A percentile compares a stretch with the other conserved stretches of the same genome.
Evolutionary conservation across 2,888 invertebrate species (phyloP).

Genomic region (Platerodrilus igneus): DNA sequence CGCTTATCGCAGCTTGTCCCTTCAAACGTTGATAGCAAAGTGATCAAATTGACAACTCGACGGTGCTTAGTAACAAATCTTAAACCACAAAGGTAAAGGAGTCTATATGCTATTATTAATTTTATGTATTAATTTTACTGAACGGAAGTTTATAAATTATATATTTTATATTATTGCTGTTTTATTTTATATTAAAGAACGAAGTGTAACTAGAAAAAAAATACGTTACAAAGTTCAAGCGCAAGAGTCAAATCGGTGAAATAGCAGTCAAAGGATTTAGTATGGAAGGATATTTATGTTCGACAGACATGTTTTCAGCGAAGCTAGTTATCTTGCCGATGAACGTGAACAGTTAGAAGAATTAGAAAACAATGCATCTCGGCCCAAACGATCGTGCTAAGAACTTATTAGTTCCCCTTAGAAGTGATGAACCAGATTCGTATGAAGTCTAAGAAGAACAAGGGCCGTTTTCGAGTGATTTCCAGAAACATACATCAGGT

Average conservation of each 20-base stretch:
- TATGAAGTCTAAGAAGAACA: neutral
- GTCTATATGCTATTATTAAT: no score
- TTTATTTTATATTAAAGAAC: no score
- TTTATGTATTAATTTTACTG: no score
- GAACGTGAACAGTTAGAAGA: constrained; percentile 1
- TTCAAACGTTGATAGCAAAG: no score
- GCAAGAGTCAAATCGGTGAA: constrained; percentile 4
- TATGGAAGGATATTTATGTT: neutral
- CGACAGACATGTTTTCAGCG: constrained; percentile 4
- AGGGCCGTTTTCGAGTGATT: constrained; percentile 1
- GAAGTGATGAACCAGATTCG: constrained; percentile 2
- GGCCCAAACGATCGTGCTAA: constrained; percentile 1
- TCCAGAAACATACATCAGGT: neutral
- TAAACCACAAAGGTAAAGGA: no score
- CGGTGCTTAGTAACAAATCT: no score
- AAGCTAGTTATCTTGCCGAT: constrained; percentile 2
- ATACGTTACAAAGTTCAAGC: no score
- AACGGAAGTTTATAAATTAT: no score
- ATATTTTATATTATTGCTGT: no score
- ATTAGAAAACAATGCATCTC: constrained; percentile 3
- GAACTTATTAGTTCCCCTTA: constrained; percentile 1
- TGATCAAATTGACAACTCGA: no score
- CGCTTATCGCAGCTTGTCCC: no score
- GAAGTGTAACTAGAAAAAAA: no score
- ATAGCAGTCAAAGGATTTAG: constrained; percentile 3